Conservation (phyloP, 2,888 invertebrate species). For the Callyntrura guangdongensis region DNA sequence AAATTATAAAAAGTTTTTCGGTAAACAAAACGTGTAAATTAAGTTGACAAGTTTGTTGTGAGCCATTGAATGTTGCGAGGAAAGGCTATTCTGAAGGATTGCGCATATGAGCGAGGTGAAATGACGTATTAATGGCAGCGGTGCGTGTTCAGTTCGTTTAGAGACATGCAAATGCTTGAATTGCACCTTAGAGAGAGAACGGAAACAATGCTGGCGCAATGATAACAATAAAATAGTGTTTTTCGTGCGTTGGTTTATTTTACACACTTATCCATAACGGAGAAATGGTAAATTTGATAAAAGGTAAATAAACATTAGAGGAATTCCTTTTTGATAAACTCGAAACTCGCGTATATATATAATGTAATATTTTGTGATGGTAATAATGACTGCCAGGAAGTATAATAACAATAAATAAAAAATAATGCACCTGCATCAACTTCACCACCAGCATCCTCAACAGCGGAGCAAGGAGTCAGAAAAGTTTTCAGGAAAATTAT, state of each 20-base stretch:
- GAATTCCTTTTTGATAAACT: slow-evolving; percentile 18
- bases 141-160: slow-evolving; percentile 14
- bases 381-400: slow-evolving; percentile 52
- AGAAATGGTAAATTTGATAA: slow-evolving; percentile 38
- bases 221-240: slow-evolving; percentile 34
- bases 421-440: slow-evolving; percentile 62
- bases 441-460: slow-evolving; percentile 5
- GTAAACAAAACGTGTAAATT: slow-evolving; percentile 73
- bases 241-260: slow-evolving; percentile 15
- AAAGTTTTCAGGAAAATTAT: slow-evolving; percentile 36
- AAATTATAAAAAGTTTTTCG: slow-evolving; percentile 74
- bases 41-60: slow-evolving; percentile 67
- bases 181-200: not conserved
- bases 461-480: slow-evolving; percentile 21
- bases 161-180: slow-evolving; percentile 17
- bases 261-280: not conserved
- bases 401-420: slow-evolving; percentile 51
- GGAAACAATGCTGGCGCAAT: not conserved
- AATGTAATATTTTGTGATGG: slow-evolving; percentile 56
- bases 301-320: not conserved
- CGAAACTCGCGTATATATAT: too few relatives aligned
- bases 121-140: too few relatives aligned
- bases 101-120: not conserved
- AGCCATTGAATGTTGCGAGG: not conserved
- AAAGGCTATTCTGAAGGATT: not conserved